Conservation (phyloP, 2,113 vertebrate species). For the Enhydra lutris region DNA sequence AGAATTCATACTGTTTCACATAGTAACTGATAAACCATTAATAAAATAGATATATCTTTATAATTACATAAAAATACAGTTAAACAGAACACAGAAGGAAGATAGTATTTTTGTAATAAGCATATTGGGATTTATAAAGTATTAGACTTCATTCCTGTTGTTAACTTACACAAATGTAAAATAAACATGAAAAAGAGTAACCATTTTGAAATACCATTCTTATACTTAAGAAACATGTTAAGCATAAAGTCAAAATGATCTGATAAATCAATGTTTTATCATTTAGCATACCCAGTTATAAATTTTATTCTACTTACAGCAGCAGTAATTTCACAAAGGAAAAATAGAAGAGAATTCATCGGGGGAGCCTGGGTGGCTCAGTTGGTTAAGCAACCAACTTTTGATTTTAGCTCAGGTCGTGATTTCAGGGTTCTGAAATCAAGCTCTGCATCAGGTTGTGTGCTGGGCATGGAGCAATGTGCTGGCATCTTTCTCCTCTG, state of each 20-base stretch:
- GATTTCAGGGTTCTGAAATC: not conserved
- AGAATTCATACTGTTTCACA: constrained; percentile 9
- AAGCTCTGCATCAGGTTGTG: not conserved
- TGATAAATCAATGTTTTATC: constrained; percentile 64
- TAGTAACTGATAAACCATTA: constrained; percentile 21
- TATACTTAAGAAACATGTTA: constrained; percentile 54
- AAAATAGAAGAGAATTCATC: constrained; percentile 38
- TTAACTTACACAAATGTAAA: constrained; percentile 57
- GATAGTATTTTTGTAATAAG: not conserved
- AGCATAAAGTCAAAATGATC: constrained; percentile 65
- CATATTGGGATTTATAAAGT: constrained; percentile 1
- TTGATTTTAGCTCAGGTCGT: not conserved
- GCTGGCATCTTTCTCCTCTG: not conserved
- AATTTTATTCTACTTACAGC: constrained; percentile 30
- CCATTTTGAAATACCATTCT: constrained; percentile 60
- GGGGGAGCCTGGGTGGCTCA: not conserved
- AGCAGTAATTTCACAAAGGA: constrained; percentile 63
- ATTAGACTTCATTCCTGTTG: not conserved
- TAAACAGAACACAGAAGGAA: not conserved
- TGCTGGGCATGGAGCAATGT: not conserved
- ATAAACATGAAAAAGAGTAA: constrained; percentile 58
- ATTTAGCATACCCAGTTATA: constrained; percentile 68
- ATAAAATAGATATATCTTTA: constrained; percentile 33
- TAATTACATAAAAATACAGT: constrained; percentile 34
- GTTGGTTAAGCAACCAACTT: not conserved